phyloP scores from a whole-genome alignment of 2,888 invertebrate genomes.

The Synergus umbraculus region DNA sequence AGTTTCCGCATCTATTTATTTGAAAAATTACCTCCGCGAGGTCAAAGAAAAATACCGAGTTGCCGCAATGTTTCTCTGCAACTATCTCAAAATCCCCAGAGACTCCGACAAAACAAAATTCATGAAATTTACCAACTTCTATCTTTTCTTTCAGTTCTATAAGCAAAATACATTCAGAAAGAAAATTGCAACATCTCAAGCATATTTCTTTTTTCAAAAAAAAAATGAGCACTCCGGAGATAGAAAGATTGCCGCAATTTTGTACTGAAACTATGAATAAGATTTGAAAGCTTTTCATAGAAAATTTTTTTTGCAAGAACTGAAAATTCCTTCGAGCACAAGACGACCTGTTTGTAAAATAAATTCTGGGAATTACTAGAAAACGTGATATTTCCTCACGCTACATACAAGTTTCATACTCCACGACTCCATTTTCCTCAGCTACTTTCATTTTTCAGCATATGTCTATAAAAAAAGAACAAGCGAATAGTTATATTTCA shows the following conservation, averaged over 20 bases:
- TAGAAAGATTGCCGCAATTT: not conserved
- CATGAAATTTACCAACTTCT: not conserved
- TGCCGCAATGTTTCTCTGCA: not conserved
- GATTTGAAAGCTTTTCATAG: slow-evolving; percentile 6
- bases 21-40: not conserved
- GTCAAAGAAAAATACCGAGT: not conserved
- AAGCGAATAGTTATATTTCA: not conserved
- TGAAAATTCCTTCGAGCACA: slow-evolving; percentile 30
- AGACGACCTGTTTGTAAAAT: slow-evolving; percentile 33
- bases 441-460: not conserved
- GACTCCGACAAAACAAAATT: not conserved
- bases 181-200: not conserved
- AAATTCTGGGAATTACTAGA: slow-evolving; percentile 32
- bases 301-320: slow-evolving; percentile 38
- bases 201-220: not conserved
- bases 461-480: not conserved
- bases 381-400: slow-evolving; percentile 18
- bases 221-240: not conserved
- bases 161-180: not conserved
- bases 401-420: not conserved
- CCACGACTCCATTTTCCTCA: not conserved
- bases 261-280: not conserved
- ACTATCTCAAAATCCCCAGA: slow-evolving; percentile 6
- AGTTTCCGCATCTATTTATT: not conserved
- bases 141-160: not conserved